A percentile compares a stretch with the other conserved stretches of the same genome.
Evolutionary conservation across 2,797 vertebrate genomes (phyloP).

Genomic region (Helarctos malayanus): DNA sequence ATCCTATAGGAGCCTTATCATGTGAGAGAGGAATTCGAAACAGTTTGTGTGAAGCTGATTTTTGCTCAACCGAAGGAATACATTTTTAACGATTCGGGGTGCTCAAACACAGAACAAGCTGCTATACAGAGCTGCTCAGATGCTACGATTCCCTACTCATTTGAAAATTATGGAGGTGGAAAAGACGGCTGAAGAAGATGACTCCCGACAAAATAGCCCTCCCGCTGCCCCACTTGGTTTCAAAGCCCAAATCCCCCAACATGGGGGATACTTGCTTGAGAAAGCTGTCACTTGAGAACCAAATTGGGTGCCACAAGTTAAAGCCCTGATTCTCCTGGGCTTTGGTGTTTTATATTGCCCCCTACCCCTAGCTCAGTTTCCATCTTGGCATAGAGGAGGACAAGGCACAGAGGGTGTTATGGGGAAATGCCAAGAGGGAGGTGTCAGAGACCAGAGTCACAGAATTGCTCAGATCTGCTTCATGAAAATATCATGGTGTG

Average conservation of each 20-base stretch:
- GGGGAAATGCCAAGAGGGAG: neutral
- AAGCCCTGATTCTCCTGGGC: neutral
- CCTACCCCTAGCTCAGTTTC: neutral
- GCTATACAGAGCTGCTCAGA: neutral
- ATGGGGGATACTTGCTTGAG: neutral
- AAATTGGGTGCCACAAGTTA: conserved; percentile 21
- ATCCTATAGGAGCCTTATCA: neutral
- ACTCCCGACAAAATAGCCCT: neutral
- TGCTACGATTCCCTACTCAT: neutral
- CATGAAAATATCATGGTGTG: conserved; percentile 29
- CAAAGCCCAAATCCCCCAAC: conserved; percentile 7
- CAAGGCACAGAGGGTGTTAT: neutral
- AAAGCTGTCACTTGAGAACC: conserved; percentile 30
- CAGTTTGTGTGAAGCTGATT: conserved; percentile 8
- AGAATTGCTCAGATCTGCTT: conserved; percentile 40
- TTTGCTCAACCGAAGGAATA: conserved; percentile 42
- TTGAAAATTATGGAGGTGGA: conserved; percentile 43
- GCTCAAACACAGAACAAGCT: neutral
- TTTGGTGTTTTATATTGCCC: neutral
- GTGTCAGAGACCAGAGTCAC: conserved; percentile 26
- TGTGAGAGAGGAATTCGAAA: conserved; percentile 44
- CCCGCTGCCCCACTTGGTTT: neutral
- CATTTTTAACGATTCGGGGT: conserved; percentile 25
- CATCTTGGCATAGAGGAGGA: neutral
- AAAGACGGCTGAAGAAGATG: conserved; percentile 5